Conservation (phyloP, 2,888 invertebrate species). For the Trichogramma evanescens region DNA sequence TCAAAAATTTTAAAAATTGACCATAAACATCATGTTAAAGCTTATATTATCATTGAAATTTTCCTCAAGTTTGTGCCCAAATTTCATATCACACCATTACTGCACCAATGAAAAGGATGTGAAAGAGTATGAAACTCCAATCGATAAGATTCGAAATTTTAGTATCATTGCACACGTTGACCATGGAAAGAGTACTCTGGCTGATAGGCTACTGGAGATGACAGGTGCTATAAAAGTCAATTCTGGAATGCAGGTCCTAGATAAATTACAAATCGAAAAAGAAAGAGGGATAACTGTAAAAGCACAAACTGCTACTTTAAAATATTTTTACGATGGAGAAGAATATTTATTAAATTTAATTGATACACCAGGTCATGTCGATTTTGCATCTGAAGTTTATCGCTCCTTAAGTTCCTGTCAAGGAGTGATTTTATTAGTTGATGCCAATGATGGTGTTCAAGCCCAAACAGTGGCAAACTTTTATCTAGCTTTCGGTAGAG, state of each 20-base stretch:
- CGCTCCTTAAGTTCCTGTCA: constrained; percentile 88
- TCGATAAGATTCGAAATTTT: constrained; percentile 75
- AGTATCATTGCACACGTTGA: constrained; percentile 99
- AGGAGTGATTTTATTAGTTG: constrained; percentile 89
- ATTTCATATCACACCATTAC: constrained; percentile 3
- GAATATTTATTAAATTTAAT: constrained; percentile 86
- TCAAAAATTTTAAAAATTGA: neutral
- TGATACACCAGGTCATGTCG: constrained; percentile 97
- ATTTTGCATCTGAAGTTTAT: constrained; percentile 92
- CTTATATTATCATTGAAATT: neutral
- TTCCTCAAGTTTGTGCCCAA: neutral
- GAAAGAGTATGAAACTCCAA: constrained; percentile 42
- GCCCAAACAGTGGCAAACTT: constrained; percentile 98
- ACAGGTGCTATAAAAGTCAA: constrained; percentile 73
- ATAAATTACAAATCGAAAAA: constrained; percentile 79
- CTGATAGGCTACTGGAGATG: constrained; percentile 87
- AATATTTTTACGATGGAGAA: constrained; percentile 62
- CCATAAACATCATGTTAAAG: neutral
- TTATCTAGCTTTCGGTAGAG: constrained; percentile 76
- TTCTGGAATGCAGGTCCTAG: constrained; percentile 65
- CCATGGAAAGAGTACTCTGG: constrained; percentile 96
- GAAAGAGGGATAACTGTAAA: constrained; percentile 98
- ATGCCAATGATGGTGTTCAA: constrained; percentile 93
- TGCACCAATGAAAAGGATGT: constrained; percentile 17
- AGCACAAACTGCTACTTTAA: constrained; percentile 88